These are phyloP conservation scores for Semnornis frantzii DNA, from an alignment of 2,113 vertebrate species.

Conservation along the genomic window DNA sequence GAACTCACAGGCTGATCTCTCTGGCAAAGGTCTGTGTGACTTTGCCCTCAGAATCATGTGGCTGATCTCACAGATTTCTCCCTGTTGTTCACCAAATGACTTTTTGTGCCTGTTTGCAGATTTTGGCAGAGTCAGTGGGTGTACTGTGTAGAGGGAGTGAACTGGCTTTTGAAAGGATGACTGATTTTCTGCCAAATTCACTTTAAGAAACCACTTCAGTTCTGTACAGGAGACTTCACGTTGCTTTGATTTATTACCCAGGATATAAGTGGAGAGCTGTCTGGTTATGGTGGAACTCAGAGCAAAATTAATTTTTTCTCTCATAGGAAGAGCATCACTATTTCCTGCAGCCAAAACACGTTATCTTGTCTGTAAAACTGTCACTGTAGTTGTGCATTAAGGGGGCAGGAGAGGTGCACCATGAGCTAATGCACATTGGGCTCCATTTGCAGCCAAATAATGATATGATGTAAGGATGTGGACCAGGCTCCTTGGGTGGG, in stretches of 20 bases:
- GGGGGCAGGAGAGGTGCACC: not conserved
- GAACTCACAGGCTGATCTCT: not conserved
- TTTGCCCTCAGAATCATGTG: not conserved
- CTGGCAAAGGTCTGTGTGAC: not conserved
- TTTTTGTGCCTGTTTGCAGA: not conserved
- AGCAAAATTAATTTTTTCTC: slow-evolving; percentile 46
- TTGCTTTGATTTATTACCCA: slow-evolving; percentile 52
- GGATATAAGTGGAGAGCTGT: slow-evolving; percentile 20
- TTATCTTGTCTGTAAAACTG: not conserved
- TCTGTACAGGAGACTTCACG: not conserved
- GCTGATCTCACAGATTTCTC: not conserved
- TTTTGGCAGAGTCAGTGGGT: not conserved
- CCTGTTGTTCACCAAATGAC: not conserved
- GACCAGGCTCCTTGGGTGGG: not conserved
- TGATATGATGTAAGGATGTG: not conserved
- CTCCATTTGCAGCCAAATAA: slow-evolving; percentile 30
- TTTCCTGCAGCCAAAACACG: not conserved
- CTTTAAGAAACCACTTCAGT: slow-evolving; percentile 58
- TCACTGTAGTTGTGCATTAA: not conserved
- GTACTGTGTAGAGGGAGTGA: not conserved
- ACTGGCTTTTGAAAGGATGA: not conserved
- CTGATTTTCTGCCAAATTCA: slow-evolving; percentile 53
- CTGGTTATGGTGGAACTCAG: slow-evolving; percentile 20
- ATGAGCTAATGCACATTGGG: not conserved
- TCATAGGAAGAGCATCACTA: not conserved